Percentiles rank a stretch among this genome's conserved stretches.
These are phyloP conservation scores for Colostygia pectinataria DNA, from an alignment of 2,888 invertebrate genomes.

Conservation along the genomic window DNA sequence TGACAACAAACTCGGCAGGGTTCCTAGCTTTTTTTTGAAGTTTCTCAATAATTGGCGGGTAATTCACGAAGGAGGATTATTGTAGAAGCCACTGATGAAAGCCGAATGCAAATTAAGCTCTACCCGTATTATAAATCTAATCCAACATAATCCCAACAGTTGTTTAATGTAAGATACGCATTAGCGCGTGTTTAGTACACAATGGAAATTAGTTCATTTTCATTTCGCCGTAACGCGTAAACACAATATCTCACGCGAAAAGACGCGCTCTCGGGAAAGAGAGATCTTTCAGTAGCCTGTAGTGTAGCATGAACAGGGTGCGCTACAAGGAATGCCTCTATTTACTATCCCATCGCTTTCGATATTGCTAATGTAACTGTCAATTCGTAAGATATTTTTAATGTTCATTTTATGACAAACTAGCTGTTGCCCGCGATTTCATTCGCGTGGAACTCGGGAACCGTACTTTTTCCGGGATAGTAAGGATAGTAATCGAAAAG, in stretches of 20 bases:
- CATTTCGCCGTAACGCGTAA: conserved; percentile 28
- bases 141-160: conserved; percentile 26
- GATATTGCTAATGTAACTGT: too few species aligned
- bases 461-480: too few species aligned
- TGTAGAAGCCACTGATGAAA: conserved; percentile 2
- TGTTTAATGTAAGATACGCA: conserved; percentile 28
- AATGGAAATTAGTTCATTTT: conserved; percentile 35
- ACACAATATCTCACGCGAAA: conserved; percentile 25
- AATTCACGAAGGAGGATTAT: neutral
- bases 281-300: conserved; percentile 16
- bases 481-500: too few species aligned
- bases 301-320: neutral
- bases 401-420: too few species aligned
- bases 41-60: neutral
- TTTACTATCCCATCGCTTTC: too few species aligned
- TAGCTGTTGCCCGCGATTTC: too few species aligned
- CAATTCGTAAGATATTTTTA: too few species aligned
- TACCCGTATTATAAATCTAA: conserved; percentile 17
- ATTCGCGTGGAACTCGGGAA: too few species aligned
- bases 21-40: neutral
- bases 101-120: conserved; percentile 4
- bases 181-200: conserved; percentile 26
- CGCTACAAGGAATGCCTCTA: too few species aligned
- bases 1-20: too few species aligned
- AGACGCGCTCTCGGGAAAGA: conserved; percentile 11